phyloP scores from a whole-genome alignment of 2,888 invertebrate species.

The Prostheceraeus crozeri region DNA sequence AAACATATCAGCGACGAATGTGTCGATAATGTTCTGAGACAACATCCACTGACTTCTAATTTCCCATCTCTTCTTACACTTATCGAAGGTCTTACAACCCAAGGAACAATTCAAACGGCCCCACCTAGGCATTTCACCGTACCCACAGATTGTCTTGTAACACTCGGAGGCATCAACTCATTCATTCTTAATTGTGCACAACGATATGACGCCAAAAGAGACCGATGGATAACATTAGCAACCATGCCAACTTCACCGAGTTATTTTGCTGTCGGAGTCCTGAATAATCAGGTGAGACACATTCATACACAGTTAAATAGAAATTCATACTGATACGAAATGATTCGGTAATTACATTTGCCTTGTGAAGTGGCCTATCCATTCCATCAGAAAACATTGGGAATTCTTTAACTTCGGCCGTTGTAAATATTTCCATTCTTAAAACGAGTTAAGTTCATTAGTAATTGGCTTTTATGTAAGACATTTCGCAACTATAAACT shows the following conservation, averaged over 20 bases:
- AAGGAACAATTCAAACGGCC: slow-evolving; percentile 40
- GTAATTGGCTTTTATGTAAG: too few species aligned
- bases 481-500: too few species aligned
- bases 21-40: too few species aligned
- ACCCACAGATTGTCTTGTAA: slow-evolving; percentile 53
- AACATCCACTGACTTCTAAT: not conserved
- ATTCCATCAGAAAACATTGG: too few species aligned
- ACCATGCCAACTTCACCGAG: not conserved
- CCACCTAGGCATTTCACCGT: slow-evolving; percentile 54
- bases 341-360: not conserved
- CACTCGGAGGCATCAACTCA: slow-evolving; percentile 44
- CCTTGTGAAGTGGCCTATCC: not conserved
- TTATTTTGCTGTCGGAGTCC: not conserved
- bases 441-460: too few species aligned
- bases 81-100: too few species aligned
- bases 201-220: slow-evolving; percentile 52
- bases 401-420: too few species aligned
- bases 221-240: slow-evolving; percentile 45
- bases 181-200: slow-evolving; percentile 49
- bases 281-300: not conserved
- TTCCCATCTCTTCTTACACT: too few species aligned
- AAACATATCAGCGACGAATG: too few species aligned
- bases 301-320: too few species aligned
- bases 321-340: too few species aligned
- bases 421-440: too few species aligned